Percentiles rank a stretch among this genome's conserved stretches.
phyloP scores from a whole-genome alignment of 2,888 invertebrate species.

The Drosophila macrospina region DNA sequence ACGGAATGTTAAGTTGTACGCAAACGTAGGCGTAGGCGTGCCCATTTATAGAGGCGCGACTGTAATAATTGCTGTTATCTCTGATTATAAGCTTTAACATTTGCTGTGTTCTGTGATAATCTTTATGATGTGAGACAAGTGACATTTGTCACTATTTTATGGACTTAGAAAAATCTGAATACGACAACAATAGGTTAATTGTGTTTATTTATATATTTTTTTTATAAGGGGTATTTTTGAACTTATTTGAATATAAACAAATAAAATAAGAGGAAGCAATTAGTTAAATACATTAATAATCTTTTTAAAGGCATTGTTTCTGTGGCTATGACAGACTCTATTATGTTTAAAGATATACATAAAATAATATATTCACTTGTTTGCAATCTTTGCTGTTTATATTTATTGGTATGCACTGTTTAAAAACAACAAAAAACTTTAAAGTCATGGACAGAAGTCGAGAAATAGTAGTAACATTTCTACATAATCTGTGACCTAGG shows the following conservation, averaged over 20 bases:
- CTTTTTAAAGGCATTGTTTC: background rate
- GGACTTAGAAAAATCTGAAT: constrained; percentile 4
- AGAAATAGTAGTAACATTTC: background rate
- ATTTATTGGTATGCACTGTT: constrained; percentile 3
- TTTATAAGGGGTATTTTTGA: background rate
- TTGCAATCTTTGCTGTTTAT: background rate
- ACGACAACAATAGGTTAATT: constrained; percentile 7
- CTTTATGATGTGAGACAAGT: constrained; percentile 35
- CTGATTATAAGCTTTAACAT: constrained; percentile 31
- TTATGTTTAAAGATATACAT: background rate
- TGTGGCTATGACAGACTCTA: background rate
- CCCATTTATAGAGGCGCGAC: constrained; percentile 37
- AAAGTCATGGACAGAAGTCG: constrained; percentile 6
- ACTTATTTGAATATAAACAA: constrained; percentile 9
- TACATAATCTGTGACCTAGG: too few species aligned
- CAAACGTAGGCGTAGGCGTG: constrained; percentile 41
- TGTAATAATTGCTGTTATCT: constrained; percentile 42
- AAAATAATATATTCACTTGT: background rate
- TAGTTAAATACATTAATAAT: constrained; percentile 4
- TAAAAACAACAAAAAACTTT: background rate
- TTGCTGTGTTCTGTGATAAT: constrained; percentile 28
- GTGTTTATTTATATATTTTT: constrained; percentile 13
- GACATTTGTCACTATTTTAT: constrained; percentile 36
- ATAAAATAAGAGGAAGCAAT: constrained; percentile 10
- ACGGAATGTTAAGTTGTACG: constrained; percentile 24